phyloP scores from a whole-genome alignment of 2,113 vertebrate species.

The Ictidomys tridecemlineatus region DNA sequence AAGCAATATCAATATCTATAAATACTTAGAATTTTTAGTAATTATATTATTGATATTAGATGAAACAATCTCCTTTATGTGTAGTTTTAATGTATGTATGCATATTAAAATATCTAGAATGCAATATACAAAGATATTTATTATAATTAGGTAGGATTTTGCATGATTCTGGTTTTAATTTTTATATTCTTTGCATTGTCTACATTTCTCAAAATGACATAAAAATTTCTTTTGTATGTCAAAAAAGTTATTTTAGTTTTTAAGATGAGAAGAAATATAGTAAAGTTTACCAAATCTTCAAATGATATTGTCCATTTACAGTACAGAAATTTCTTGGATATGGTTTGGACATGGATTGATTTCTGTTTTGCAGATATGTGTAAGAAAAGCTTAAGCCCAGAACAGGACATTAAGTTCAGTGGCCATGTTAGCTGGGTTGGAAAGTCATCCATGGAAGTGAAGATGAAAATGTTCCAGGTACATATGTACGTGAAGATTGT shows the following conservation, averaged over 20 bases:
- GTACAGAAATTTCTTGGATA: neutral
- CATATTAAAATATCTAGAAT: conserved; percentile 85
- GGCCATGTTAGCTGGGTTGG: conserved; percentile 98
- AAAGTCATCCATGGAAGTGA: conserved; percentile 97
- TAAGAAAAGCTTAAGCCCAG: conserved; percentile 93
- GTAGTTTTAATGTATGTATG: conserved; percentile 87
- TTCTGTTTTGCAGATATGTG: conserved; percentile 91
- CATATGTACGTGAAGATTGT: neutral
- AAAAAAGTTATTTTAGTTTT: conserved; percentile 54
- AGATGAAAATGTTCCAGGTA: conserved; percentile 98
- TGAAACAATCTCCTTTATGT: conserved; percentile 38
- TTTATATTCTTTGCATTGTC: conserved; percentile 37
- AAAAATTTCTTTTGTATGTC: conserved; percentile 16
- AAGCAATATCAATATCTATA: conserved; percentile 75
- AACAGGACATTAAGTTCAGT: conserved; percentile 97
- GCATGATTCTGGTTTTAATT: conserved; percentile 48
- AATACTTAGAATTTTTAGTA: conserved; percentile 64
- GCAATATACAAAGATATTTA: neutral
- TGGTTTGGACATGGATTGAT: neutral
- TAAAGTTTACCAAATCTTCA: conserved; percentile 49
- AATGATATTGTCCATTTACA: conserved; percentile 10
- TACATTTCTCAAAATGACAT: conserved; percentile 27
- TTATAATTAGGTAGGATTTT: conserved; percentile 57
- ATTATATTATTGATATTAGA: conserved; percentile 48
- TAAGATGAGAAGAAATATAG: conserved; percentile 40